phyloP scores from a whole-genome alignment of 2,797 vertebrate genomes.

The Denticeps clupeoides region DNA sequence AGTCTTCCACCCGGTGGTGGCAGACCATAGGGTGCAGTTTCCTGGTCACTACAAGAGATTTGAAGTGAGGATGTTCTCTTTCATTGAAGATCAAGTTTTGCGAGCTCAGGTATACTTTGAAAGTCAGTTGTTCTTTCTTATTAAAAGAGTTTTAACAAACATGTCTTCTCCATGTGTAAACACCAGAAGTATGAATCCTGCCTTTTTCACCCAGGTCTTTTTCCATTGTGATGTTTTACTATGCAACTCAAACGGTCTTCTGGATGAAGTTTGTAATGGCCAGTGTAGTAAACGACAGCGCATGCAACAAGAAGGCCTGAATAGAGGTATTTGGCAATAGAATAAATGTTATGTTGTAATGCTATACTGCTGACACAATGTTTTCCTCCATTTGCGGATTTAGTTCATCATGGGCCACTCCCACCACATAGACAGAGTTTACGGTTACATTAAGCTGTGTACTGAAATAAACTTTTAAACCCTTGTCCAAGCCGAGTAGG shows the following conservation, averaged over 20 bases:
- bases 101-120: too few relatives aligned
- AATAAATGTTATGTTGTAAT: neutral
- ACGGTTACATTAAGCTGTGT: too few relatives aligned
- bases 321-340: neutral
- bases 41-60: slow-evolving; percentile 68
- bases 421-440: too few relatives aligned
- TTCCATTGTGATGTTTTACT: slow-evolving; percentile 64
- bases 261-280: slow-evolving; percentile 37
- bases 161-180: too few relatives aligned
- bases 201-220: slow-evolving; percentile 53
- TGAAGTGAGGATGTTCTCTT: slow-evolving; percentile 63
- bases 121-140: too few relatives aligned
- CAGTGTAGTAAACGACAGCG: slow-evolving; percentile 35
- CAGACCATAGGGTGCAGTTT: slow-evolving; percentile 44
- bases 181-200: neutral
- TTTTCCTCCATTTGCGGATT: too few relatives aligned
- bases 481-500: slow-evolving; percentile 7
- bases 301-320: neutral
- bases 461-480: too few relatives aligned
- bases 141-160: too few relatives aligned
- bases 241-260: slow-evolving; percentile 47
- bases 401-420: too few relatives aligned
- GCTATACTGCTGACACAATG: neutral
- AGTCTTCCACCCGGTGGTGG: slow-evolving; percentile 39
- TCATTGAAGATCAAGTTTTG: slow-evolving; percentile 37